phyloP scores from a whole-genome alignment of 1,140 invertebrate species.

The Thalassaphorura encarpata region DNA sequence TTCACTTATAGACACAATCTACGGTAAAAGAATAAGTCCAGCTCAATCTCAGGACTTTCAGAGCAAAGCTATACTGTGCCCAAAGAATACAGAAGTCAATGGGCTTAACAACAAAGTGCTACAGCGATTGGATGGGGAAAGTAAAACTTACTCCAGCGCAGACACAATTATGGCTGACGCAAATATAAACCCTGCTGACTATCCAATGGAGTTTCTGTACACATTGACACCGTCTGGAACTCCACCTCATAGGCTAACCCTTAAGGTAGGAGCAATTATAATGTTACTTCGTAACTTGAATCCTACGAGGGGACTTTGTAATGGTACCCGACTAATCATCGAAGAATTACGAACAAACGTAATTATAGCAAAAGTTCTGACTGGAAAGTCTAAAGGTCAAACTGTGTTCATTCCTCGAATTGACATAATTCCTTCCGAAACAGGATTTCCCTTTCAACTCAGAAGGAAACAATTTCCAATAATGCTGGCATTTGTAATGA shows the following conservation, averaged over 20 bases:
- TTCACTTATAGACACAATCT: background rate
- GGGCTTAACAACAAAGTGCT: slow-evolving; percentile 2
- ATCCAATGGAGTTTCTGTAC: slow-evolving; percentile 17
- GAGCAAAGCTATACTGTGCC: background rate
- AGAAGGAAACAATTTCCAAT: slow-evolving; percentile 41
- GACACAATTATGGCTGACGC: slow-evolving; percentile 4
- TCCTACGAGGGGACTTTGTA: slow-evolving; percentile 26
- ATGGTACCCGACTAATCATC: slow-evolving; percentile 30
- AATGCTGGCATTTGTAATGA: slow-evolving; percentile 43
- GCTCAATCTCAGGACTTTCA: slow-evolving; percentile 18
- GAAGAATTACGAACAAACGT: background rate
- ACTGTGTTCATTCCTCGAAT: slow-evolving; percentile 39
- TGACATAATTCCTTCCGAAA: slow-evolving; percentile 36
- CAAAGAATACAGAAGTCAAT: slow-evolving; percentile 1
- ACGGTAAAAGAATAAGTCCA: background rate
- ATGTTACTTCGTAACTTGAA: slow-evolving; percentile 31
- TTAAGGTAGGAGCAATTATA: slow-evolving; percentile 28
- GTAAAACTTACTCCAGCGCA: background rate
- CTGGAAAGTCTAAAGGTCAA: slow-evolving; percentile 34
- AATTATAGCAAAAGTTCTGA: background rate
- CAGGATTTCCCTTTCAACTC: slow-evolving; percentile 38
- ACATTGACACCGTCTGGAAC: slow-evolving; percentile 22
- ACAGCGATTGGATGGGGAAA: background rate
- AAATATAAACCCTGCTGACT: background rate
- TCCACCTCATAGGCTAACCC: slow-evolving; percentile 24